Conservation (phyloP, 2,888 invertebrate species). For the Ommatoiulus sabulosus region DNA sequence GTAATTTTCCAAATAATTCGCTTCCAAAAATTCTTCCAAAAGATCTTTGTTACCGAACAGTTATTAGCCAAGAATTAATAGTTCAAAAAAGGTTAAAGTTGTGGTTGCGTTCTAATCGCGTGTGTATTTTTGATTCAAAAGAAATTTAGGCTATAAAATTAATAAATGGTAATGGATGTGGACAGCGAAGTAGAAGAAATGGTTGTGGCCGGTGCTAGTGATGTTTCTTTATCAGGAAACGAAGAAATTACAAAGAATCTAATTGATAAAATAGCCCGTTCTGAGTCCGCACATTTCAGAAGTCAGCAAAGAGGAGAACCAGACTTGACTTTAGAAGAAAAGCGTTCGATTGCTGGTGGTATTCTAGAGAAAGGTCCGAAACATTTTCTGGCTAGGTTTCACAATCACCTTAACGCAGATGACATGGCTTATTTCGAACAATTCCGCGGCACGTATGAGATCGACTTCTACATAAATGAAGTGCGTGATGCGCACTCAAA, state of each 20-base stretch:
- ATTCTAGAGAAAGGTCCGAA: conserved; percentile 76
- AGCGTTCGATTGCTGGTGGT: conserved; percentile 76
- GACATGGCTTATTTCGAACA: conserved; percentile 79
- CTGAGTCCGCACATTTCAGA: conserved; percentile 76
- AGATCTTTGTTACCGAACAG: too few relatives aligned
- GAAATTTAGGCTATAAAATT: background rate
- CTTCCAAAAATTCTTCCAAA: too few relatives aligned
- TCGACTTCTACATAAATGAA: conserved; percentile 75
- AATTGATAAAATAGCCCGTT: background rate
- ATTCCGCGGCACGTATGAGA: conserved; percentile 71
- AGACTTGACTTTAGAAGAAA: conserved; percentile 78
- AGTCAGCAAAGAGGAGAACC: conserved; percentile 84
- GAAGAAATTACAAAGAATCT: background rate
- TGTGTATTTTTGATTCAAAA: background rate
- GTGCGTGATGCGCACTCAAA: conserved; percentile 62
- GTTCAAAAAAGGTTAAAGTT: too few relatives aligned
- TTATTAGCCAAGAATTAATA: too few relatives aligned
- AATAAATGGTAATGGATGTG: background rate
- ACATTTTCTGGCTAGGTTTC: conserved; percentile 82
- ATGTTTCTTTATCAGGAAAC: background rate
- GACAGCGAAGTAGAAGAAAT: background rate
- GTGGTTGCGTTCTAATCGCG: too few relatives aligned
- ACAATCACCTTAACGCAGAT: conserved; percentile 75
- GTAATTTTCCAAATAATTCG: background rate
- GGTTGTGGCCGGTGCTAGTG: conserved; percentile 2